phyloP scores from a whole-genome alignment of 2,113 vertebrate genomes.

The Ctenomys sociabilis region DNA sequence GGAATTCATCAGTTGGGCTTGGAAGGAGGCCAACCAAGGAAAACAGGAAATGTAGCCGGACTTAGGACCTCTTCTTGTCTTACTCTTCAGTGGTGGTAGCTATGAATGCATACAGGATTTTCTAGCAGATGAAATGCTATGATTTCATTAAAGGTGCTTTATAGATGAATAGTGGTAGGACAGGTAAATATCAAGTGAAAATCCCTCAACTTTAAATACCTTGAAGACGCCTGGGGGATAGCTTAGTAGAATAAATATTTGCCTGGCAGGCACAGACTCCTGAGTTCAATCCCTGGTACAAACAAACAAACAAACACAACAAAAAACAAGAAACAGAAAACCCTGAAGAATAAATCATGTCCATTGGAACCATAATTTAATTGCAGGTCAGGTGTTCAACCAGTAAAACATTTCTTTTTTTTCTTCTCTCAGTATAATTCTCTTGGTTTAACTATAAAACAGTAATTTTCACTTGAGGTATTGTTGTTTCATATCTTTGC shows the following conservation, averaged over 20 bases:
- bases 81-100: background rate
- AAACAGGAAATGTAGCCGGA: background rate
- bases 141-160: background rate
- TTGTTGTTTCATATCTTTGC: background rate
- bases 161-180: background rate
- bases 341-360: background rate
- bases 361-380: background rate
- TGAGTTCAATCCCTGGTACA: too few species aligned
- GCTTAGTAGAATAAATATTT: too few species aligned
- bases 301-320: too few species aligned
- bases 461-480: background rate
- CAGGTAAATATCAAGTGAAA: background rate
- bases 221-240: too few species aligned
- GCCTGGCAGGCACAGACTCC: too few species aligned
- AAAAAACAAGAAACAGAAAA: too few species aligned
- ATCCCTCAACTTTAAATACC: background rate
- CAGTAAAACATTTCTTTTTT: background rate
- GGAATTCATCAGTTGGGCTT: accelerated
- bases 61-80: background rate
- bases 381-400: background rate
- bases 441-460: constrained; percentile 6
- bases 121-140: background rate
- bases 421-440: background rate
- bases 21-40: background rate
- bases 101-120: background rate